Evolutionary conservation across 2,888 invertebrate species (phyloP).

Genomic region (Drosophila dives): DNA sequence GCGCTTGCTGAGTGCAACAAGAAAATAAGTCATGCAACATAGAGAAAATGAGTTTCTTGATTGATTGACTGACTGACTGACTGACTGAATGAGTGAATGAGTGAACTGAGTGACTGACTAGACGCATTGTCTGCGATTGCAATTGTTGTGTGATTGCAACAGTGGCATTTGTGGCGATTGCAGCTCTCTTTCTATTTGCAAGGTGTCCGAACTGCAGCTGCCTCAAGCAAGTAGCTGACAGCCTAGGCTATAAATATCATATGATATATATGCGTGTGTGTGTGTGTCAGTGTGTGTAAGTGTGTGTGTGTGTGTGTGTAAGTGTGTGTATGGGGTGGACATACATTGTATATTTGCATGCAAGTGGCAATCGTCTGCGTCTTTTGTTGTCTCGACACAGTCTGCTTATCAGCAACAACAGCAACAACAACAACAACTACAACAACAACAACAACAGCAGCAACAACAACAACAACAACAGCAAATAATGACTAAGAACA

Average conservation of each 20-base stretch:
- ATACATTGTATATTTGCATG: conserved; percentile 41
- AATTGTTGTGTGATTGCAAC: conserved; percentile 35
- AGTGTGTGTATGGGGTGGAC: conserved; percentile 12
- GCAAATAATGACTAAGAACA: conserved; percentile 67
- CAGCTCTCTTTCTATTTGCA: conserved; percentile 8
- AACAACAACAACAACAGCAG: conserved; percentile 24
- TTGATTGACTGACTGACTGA: conserved; percentile 33
- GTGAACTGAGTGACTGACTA: conserved; percentile 60
- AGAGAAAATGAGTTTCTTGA: not conserved
- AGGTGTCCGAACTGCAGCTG: conserved; percentile 47
- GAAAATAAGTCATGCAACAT: conserved; percentile 47
- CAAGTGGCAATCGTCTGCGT: conserved; percentile 75
- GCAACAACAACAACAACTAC: conserved; percentile 28
- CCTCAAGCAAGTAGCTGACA: conserved; percentile 50
- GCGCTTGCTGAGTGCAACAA: conserved; percentile 22
- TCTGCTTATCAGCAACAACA: conserved; percentile 70
- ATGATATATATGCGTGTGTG: conserved; percentile 1
- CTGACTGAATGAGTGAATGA: conserved; percentile 40
- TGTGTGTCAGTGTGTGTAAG: conserved; percentile 9
- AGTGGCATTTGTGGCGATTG: conserved; percentile 54
- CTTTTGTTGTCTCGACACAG: conserved; percentile 81
- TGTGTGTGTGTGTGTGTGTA: not conserved
- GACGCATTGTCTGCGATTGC: conserved; percentile 69
- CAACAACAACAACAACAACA: conserved; percentile 26
- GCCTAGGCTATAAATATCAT: conserved; percentile 52